phyloP scores from a whole-genome alignment of 2,113 vertebrate species.

The Acanthisitta chloris region DNA sequence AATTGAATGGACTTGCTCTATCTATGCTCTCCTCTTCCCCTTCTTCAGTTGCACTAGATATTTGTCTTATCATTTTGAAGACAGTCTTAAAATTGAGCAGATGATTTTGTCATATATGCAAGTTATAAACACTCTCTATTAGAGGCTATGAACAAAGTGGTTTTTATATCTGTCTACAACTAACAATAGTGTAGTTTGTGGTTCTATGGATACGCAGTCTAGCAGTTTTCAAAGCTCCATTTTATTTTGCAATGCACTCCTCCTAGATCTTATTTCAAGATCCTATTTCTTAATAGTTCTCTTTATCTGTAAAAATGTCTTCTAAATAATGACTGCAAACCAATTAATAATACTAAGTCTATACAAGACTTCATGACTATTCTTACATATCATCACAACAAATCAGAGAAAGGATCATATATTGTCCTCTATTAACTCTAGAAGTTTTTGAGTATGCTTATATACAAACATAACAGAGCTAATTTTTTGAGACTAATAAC shows the following conservation, averaged over 20 bases:
- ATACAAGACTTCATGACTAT: not conserved
- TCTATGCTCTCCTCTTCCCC: not conserved
- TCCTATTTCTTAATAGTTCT: not conserved
- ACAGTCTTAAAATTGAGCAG: not conserved
- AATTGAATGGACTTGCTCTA: conserved; percentile 58
- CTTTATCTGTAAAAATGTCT: not conserved
- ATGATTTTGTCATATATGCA: not conserved
- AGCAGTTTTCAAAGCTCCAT: not conserved
- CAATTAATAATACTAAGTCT: not conserved
- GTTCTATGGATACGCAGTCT: not conserved
- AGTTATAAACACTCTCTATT: not conserved
- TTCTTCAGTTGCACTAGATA: not conserved
- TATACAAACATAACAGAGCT: not conserved
- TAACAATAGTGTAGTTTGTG: not conserved
- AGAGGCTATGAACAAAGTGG: not conserved
- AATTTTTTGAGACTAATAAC: not conserved
- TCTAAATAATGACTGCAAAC: not conserved
- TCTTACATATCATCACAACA: not conserved
- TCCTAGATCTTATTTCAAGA: not conserved
- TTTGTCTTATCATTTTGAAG: not conserved
- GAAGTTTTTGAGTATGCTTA: not conserved
- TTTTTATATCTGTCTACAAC: not conserved
- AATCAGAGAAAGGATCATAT: not conserved
- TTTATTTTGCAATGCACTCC: not conserved
- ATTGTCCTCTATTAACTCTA: not conserved